Conservation (phyloP, 2,797 vertebrate species). For the Acrossocheilus wenchowensis region DNA sequence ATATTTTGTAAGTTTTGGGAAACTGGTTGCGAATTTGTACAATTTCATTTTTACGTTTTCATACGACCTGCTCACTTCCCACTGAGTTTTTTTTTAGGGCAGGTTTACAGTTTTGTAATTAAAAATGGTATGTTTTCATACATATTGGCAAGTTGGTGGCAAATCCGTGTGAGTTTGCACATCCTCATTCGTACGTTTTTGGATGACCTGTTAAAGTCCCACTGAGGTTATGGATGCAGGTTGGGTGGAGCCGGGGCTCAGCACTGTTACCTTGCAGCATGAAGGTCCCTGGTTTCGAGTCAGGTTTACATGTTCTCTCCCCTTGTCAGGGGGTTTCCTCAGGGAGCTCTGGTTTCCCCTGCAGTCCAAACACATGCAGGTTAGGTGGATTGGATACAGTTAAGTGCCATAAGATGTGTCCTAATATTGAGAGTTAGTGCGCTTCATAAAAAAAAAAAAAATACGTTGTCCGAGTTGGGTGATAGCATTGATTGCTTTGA, state of each 20-base stretch:
- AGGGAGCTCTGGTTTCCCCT: neutral
- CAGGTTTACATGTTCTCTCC: neutral
- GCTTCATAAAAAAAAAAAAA: neutral
- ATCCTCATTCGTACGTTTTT: neutral
- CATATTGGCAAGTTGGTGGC: neutral
- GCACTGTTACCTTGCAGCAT: neutral
- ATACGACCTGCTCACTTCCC: neutral
- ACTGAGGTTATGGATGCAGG: neutral
- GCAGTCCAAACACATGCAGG: neutral
- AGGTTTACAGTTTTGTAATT: too few relatives aligned
- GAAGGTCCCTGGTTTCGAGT: neutral
- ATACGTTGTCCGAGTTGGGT: neutral
- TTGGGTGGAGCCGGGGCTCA: neutral
- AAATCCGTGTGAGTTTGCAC: neutral
- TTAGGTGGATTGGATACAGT: neutral
- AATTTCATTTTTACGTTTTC: neutral
- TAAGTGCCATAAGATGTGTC: neutral
- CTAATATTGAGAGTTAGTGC: neutral
- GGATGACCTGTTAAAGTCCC: neutral
- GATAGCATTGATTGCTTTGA: neutral
- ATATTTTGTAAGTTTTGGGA: neutral
- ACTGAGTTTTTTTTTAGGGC: neutral
- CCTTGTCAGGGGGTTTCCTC: neutral
- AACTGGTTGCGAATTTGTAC: neutral
- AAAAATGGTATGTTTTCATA: too few relatives aligned